Evolutionary conservation across 2,888 invertebrate genomes (phyloP).

Genomic region (Molorchus minor): DNA sequence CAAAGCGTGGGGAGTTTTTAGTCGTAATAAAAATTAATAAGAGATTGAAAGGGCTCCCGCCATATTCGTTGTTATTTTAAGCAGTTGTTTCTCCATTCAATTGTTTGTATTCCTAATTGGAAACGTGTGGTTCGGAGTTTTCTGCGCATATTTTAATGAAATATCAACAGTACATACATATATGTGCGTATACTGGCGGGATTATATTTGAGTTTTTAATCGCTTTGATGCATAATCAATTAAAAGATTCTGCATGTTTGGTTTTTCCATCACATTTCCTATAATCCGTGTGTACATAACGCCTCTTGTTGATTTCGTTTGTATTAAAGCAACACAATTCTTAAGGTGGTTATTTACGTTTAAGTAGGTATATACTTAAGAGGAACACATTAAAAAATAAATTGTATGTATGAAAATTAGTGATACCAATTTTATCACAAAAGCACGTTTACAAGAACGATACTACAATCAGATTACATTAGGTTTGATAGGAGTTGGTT

Average conservation of each 20-base stretch:
- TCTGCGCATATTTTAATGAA: conserved; percentile 61
- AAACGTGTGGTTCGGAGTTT: conserved; percentile 61
- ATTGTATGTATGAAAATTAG: no score
- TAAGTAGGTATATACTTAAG: no score
- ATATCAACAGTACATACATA: conserved; percentile 59
- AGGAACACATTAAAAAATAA: no score
- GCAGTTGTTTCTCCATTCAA: conserved; percentile 43
- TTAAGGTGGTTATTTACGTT: no score
- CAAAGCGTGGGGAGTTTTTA: conserved; percentile 19
- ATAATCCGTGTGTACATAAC: no score
- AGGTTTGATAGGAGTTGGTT: no score
- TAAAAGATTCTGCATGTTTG: conserved; percentile 44
- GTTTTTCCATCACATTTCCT: no score
- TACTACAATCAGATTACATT: no score
- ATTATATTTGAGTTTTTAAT: conserved; percentile 54
- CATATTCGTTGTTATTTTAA: conserved; percentile 53
- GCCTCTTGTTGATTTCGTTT: no score
- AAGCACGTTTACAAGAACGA: no score
- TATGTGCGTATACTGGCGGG: conserved; percentile 45
- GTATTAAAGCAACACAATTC: no score
- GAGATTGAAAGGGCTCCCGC: conserved; percentile 31
- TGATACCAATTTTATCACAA: no score
- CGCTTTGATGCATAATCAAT: conserved; percentile 50
- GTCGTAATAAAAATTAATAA: conserved; percentile 33
- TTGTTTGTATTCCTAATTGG: conserved; percentile 53